Conservation (phyloP, 2,113 vertebrate genomes). For the Sander vitreus region DNA sequence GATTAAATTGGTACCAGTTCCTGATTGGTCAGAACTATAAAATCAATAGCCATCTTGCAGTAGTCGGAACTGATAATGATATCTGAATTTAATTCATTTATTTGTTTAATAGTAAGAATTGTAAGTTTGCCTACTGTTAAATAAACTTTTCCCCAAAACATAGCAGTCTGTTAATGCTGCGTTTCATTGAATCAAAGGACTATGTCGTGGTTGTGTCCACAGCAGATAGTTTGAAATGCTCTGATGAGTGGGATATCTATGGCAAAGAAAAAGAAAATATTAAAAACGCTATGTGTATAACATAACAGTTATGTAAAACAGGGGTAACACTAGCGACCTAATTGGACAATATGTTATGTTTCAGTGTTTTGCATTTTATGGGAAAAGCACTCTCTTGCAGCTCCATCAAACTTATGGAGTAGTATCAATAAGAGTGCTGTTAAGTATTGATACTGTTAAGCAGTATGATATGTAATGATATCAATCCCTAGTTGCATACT, state of each 20-base stretch:
- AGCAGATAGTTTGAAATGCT: not conserved
- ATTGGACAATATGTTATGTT: too few relatives aligned
- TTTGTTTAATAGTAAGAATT: not conserved
- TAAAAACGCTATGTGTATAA: not conserved
- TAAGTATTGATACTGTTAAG: too few relatives aligned
- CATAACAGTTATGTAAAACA: too few relatives aligned
- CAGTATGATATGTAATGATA: not conserved
- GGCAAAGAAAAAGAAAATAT: not conserved
- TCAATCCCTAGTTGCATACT: not conserved
- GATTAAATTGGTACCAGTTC: not conserved
- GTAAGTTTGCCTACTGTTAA: not conserved
- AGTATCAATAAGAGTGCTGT: too few relatives aligned
- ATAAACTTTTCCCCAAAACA: not conserved
- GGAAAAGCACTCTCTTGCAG: too few relatives aligned
- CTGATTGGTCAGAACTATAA: not conserved
- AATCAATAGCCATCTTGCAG: not conserved
- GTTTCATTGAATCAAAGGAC: not conserved
- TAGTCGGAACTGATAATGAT: not conserved
- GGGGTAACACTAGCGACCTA: too few relatives aligned
- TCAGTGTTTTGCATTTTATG: too few relatives aligned
- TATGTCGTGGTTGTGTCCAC: not conserved
- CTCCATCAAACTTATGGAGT: too few relatives aligned
- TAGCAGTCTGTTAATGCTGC: not conserved
- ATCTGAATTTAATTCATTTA: not conserved
- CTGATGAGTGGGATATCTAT: not conserved